Evolutionary conservation across 2,113 vertebrate species (phyloP), one percentile per base, ranked within the genome.

Genomic region (Hippocampus guttulatus): DNA sequence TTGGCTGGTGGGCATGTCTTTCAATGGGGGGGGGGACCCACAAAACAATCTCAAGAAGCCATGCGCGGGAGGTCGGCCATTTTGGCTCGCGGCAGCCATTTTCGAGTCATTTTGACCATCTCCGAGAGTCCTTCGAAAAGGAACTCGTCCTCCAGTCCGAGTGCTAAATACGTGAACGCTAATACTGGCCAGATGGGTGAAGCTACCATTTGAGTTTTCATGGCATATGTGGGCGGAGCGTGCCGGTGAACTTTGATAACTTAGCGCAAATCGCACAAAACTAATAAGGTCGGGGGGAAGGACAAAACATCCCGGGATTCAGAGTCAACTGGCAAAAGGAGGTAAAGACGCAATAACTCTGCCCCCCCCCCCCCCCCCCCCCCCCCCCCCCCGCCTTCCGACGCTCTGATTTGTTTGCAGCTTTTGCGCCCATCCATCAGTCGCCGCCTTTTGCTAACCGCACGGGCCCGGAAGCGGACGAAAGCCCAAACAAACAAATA

Each of bases 401-500:
- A 33, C 4, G 58, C 27, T 18, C 11, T 18, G 58, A 61, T 61
- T 61, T 61, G 58, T 61, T 61, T 61, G 58, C 58, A 61, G 58
- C 27, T 18, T 55, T 18, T 27, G 58, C 27, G 16, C 58, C 33
- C 64, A 68, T 18, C 52, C 58, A 25, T 10, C 57, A 64, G 64
- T 5, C 30, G 38, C 49, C 25, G n/a, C 55, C 20, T 74, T 64
- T 41, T 62, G 73, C 47, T 52, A 54, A 78, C 41, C 67, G 52
- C 52, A 30, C 1, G 11, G 23, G 73, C 72, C 67, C 67, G 63
- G n/a, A 64, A 62, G 67, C 61, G 33, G 71, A 60, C 23, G 57
- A 68, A 63, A 1, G 30, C 47, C 18, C 5, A 49, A 73, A 75
- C 62, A 75, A 81, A 78, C 64, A 40, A 75, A 45, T 25, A 45